Conservation (phyloP, 2,113 vertebrate species). For the Grammomys surdaster region DNA sequence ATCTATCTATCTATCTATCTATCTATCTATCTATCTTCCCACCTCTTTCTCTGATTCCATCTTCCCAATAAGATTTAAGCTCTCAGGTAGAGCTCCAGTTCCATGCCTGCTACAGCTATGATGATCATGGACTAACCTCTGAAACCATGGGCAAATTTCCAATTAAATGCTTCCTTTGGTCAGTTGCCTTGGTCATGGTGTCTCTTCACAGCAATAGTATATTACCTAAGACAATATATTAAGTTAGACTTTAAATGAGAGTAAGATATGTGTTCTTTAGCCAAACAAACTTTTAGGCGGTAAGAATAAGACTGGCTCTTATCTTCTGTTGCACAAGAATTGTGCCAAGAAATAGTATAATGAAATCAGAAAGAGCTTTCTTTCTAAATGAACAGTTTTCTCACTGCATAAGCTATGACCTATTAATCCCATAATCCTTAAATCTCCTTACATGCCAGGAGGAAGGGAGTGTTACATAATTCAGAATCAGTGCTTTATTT, state of each 20-base stretch:
- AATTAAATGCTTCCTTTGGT: not conserved
- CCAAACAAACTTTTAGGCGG: not conserved
- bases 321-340: not conserved
- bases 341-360: not conserved
- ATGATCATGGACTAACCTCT: not conserved
- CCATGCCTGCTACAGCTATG: too few species aligned
- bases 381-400: conserved; percentile 26
- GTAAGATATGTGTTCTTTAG: not conserved
- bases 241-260: conserved; percentile 14
- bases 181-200: not conserved
- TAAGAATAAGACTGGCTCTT: not conserved
- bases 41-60: not conserved
- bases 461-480: not conserved
- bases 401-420: not conserved
- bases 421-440: conserved; percentile 26
- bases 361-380: not conserved
- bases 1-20: too few species aligned
- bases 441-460: not conserved
- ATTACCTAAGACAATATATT: not conserved
- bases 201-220: not conserved
- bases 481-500: not conserved
- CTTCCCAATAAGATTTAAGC: not conserved
- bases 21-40: too few species aligned
- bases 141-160: not conserved
- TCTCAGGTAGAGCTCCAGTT: not conserved